These are phyloP conservation scores for Sitta carolinensis DNA, from an alignment of 2,797 vertebrate genomes.

Conservation along the genomic window DNA sequence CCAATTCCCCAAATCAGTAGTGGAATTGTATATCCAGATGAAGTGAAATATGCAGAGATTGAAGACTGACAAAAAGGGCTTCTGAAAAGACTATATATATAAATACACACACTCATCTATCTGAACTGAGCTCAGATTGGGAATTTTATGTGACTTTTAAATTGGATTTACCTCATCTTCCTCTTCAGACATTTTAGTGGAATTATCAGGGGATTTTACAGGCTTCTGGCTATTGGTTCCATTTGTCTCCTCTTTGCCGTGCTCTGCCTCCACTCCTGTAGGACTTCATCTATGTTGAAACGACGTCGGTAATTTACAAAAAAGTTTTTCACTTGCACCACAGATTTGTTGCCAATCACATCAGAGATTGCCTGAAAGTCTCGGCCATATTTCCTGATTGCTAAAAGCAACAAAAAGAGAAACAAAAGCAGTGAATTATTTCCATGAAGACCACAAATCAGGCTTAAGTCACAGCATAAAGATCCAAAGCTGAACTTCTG, in stretches of 20 bases:
- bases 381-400: constrained; percentile 91
- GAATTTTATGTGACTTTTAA: constrained; percentile 5
- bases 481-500: not conserved
- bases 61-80: not conserved
- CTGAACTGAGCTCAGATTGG: not conserved
- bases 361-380: constrained; percentile 95
- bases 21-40: not conserved
- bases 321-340: constrained; percentile 95
- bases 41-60: not conserved
- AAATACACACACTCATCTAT: not conserved
- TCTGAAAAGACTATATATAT: not conserved
- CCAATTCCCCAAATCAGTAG: not conserved
- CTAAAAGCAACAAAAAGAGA: constrained; percentile 65
- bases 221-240: constrained; percentile 83
- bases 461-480: not conserved
- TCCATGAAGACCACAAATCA: not conserved
- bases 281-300: constrained; percentile 92
- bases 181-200: constrained; percentile 80
- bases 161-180: constrained; percentile 82
- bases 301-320: constrained; percentile 92
- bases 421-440: not conserved
- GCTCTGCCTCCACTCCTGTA: constrained; percentile 94
- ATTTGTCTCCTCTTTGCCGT: constrained; percentile 83
- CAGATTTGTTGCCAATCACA: constrained; percentile 94
- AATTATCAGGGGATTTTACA: constrained; percentile 80